Evolutionary conservation across 2,797 vertebrate genomes (phyloP).

Genomic region (Lithobates sylvaticus): DNA sequence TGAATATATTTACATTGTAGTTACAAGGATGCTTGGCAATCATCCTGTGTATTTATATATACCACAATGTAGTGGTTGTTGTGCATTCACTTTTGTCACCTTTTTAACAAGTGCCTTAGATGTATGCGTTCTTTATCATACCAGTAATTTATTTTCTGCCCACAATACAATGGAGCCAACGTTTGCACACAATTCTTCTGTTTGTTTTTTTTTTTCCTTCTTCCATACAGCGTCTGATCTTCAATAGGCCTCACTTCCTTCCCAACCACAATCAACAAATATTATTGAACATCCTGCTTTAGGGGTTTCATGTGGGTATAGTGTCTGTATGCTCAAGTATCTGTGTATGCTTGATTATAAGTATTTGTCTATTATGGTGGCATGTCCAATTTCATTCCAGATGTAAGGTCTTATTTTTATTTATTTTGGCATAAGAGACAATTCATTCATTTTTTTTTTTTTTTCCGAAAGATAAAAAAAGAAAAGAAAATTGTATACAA

Average conservation of each 20-base stretch:
- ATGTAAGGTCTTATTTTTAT: background rate
- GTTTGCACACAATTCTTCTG: background rate
- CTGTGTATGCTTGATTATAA: background rate
- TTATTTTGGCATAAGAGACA: background rate
- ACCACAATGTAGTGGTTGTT: constrained; percentile 14
- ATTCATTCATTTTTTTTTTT: too few species aligned
- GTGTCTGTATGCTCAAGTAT: background rate
- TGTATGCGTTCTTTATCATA: constrained; percentile 2
- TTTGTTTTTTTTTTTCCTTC: background rate
- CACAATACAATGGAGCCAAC: background rate
- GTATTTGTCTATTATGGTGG: background rate
- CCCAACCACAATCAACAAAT: background rate
- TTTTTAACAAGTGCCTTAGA: constrained; percentile 31
- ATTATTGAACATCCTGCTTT: background rate
- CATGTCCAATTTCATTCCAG: background rate
- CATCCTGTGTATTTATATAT: constrained; percentile 40
- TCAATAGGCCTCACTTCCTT: background rate
- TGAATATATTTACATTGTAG: constrained; percentile 61
- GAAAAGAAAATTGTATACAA: too few species aligned
- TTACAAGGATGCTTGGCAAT: constrained; percentile 49
- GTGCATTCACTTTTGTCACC: constrained; percentile 21
- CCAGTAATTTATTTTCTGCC: background rate
- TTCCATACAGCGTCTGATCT: background rate
- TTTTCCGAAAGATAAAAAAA: too few species aligned
- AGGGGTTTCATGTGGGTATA: background rate